Evolutionary conservation across 2,113 vertebrate species (phyloP).

Genomic region (Rostratula benghalensis): DNA sequence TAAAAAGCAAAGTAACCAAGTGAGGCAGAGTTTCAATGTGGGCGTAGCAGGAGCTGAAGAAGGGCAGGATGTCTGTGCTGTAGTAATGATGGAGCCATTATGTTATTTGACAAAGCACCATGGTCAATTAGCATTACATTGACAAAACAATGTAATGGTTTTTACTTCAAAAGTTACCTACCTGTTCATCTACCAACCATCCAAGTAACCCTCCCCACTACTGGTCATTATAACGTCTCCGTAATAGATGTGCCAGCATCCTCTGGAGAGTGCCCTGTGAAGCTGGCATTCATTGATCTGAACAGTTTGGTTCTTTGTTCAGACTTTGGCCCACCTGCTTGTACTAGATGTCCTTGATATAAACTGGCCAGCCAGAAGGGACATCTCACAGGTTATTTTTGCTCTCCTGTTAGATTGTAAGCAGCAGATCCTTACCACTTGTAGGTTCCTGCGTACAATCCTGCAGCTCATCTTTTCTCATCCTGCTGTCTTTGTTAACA

Average conservation of each 20-base stretch:
- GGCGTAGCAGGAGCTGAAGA: background rate
- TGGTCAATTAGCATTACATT: fast-evolving
- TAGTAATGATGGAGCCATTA: background rate
- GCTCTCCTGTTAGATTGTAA: background rate
- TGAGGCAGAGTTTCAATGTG: background rate
- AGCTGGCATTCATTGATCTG: background rate
- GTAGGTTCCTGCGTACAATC: background rate
- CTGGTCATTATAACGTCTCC: background rate
- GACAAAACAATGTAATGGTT: too few species aligned
- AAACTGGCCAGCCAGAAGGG: background rate
- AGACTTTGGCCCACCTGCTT: background rate
- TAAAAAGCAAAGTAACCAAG: background rate
- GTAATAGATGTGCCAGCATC: background rate
- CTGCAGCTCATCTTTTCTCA: background rate
- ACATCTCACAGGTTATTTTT: background rate
- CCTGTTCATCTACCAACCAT: background rate
- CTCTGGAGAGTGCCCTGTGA: background rate
- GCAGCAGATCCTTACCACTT: background rate
- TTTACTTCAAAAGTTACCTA: background rate
- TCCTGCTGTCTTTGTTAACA: background rate
- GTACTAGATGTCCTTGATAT: background rate
- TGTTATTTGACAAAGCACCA: background rate
- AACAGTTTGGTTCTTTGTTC: background rate
- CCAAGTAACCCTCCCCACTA: background rate
- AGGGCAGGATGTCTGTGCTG: background rate